Base-by-base conservation (phyloP, 2,113 vertebrate species). In the Lathamus discolor region DNA sequence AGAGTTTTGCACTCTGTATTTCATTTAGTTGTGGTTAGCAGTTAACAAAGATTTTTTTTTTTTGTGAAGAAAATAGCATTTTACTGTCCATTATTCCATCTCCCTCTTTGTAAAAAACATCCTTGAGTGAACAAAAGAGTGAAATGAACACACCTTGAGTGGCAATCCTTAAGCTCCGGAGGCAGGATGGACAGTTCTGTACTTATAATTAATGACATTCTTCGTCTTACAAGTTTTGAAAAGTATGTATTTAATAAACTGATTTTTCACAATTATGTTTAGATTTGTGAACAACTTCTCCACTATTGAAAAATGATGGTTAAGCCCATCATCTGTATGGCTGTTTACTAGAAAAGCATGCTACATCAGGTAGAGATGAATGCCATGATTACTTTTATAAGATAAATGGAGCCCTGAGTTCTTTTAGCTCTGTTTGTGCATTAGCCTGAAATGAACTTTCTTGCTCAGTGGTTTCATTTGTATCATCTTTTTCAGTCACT, bases 381-480 rank as follows among this genome's bases (percentile, higher is more conserved):
- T 63, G 74, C 35, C n/a, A 14, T n/a, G 44, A 95, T 90, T 92
- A 82, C 29, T 72, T 48, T 73, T 35, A 84, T 25, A 75, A 59
- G 62, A 80, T 91, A 96, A 96, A 83, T 57, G 31, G 77, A 88
- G 62, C 74, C 83, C 62, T 49, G 83, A 86, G 41, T 84, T 93
- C 76, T 93, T 91, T 52, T n/a, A 73, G 77, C 69, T 93, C 70
- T 62, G 48, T 83, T 95, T 88, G 80, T 29, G 17, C 80, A 54
- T 89, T 96, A 94, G 74, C 86, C 91, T 91, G 83, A 93, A 93
- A 93, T 90, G 95, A 97, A 93, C 90, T 96, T 95, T 95, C 92
- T 95, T 93, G 86, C 86, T 95, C 86, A 95, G 83, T 91, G 95
- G 15, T 86, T 95, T 94, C 17, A 76, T 94, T 93, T 94, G 49